phyloP scores from a whole-genome alignment of 2,797 vertebrate species.

The Oophaga sylvatica region DNA sequence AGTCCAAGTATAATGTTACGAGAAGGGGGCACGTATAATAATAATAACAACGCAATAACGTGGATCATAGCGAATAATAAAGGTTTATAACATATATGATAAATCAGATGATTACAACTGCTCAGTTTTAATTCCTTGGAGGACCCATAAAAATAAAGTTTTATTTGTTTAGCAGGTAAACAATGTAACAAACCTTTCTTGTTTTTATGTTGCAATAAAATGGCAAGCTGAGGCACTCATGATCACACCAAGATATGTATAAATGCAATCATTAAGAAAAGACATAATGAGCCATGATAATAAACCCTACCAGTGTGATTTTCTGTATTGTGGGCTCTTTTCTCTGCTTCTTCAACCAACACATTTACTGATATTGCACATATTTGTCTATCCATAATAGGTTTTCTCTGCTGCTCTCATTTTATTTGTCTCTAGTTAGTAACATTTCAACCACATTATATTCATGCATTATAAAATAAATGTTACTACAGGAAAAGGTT shows the following conservation, averaged over 20 bases:
- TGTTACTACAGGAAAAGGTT: not conserved
- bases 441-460: not conserved
- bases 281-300: slow-evolving; percentile 15
- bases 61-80: not conserved
- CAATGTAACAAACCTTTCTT: slow-evolving; percentile 24
- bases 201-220: slow-evolving; percentile 21
- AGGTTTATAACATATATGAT: not conserved
- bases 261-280: slow-evolving; percentile 1
- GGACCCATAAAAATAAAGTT: not conserved
- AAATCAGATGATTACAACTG: not conserved
- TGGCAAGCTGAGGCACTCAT: slow-evolving; percentile 4
- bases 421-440: not conserved
- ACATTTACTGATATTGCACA: not conserved
- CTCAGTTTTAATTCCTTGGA: not conserved
- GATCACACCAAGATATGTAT: slow-evolving; percentile 16
- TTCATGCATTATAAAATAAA: not conserved
- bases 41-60: not conserved
- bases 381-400: slow-evolving; percentile 18
- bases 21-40: too few species aligned
- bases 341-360: slow-evolving; percentile 14
- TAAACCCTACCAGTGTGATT: slow-evolving; percentile 14
- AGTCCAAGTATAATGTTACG: not conserved
- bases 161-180: slow-evolving; percentile 22
- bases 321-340: slow-evolving; percentile 8
- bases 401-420: slow-evolving; percentile 6